Evolutionary conservation across 2,888 invertebrate genomes (phyloP).

Genomic region (Habroteleia sp.): DNA sequence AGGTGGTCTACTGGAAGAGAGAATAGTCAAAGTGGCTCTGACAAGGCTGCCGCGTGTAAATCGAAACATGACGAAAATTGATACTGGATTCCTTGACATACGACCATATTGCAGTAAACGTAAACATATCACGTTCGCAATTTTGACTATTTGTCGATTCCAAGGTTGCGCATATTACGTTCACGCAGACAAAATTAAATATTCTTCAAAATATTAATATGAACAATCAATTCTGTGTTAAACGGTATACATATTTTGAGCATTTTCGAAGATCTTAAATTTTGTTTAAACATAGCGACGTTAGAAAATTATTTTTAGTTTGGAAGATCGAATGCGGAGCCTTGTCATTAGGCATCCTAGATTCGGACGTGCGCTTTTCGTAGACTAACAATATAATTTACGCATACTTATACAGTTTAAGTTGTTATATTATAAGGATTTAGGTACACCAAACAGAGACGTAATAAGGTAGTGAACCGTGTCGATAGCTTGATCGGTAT

Average conservation of each 20-base stretch:
- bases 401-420: slow-evolving; percentile 47
- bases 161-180: slow-evolving; percentile 18
- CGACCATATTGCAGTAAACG: slow-evolving; percentile 41
- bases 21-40: slow-evolving; percentile 58
- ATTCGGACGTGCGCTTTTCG: slow-evolving; percentile 74
- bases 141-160: slow-evolving; percentile 42
- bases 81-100: slow-evolving; percentile 36
- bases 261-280: slow-evolving; percentile 14
- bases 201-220: slow-evolving; percentile 32
- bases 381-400: slow-evolving; percentile 57
- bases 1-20: slow-evolving; percentile 63
- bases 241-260: slow-evolving; percentile 13
- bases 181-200: slow-evolving; percentile 25
- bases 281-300: not conserved
- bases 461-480: slow-evolving; percentile 57
- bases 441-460: slow-evolving; percentile 65
- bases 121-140: slow-evolving; percentile 39
- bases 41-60: slow-evolving; percentile 66
- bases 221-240: slow-evolving; percentile 3
- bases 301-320: slow-evolving; percentile 40
- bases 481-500: not conserved
- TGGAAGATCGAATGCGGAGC: slow-evolving; percentile 53
- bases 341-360: slow-evolving; percentile 75
- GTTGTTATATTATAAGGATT: slow-evolving; percentile 64
- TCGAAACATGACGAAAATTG: slow-evolving; percentile 48